Percentiles rank a stretch among this genome's conserved stretches.
phyloP scores from a whole-genome alignment of 2,797 vertebrate genomes.

The Alca torda region DNA sequence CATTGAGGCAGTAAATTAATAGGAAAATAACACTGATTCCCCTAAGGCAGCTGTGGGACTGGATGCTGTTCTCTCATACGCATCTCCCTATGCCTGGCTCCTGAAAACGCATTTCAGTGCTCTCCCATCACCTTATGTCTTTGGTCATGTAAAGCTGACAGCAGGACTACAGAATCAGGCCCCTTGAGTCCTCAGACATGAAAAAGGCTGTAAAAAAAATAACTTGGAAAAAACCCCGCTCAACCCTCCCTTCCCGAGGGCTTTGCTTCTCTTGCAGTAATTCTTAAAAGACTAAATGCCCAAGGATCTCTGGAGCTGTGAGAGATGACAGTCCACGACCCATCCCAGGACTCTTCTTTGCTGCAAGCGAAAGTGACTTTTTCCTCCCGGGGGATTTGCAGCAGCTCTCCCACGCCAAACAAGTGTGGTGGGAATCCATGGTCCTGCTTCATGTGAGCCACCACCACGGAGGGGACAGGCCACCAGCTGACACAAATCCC shows the following conservation, averaged over 20 bases:
- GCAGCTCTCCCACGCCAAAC: background rate
- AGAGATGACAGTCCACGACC: background rate
- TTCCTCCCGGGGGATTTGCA: background rate
- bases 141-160: background rate
- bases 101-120: accelerated
- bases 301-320: background rate
- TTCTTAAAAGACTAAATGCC: background rate
- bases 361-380: background rate
- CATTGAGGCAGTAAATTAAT: conserved; percentile 14
- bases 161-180: background rate
- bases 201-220: background rate
- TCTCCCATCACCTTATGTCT: background rate
- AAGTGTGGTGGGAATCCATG: accelerated
- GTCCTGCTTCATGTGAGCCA: background rate
- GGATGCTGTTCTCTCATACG: background rate
- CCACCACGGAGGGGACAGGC: accelerated
- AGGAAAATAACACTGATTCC: conserved; percentile 24
- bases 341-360: background rate
- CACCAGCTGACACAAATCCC: background rate
- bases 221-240: background rate
- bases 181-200: background rate
- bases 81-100: accelerated
- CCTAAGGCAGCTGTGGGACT: background rate
- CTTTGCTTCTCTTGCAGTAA: background rate
- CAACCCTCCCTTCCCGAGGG: background rate